Conservation (phyloP, 2,888 invertebrate species). For the Pegoplata infirma region DNA sequence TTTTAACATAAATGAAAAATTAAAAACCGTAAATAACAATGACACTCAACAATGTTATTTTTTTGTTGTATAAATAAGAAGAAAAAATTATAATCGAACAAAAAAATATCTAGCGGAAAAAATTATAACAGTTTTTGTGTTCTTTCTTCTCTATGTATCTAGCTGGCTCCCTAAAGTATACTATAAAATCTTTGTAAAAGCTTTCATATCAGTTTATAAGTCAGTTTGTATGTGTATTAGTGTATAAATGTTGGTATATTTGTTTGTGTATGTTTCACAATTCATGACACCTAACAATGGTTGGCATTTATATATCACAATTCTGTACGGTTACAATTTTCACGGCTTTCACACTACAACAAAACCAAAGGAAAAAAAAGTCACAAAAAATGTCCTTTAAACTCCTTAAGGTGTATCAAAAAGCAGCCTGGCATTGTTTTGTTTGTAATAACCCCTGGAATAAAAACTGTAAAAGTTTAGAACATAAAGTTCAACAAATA, state of each 20-base stretch:
- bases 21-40: slow-evolving; percentile 47
- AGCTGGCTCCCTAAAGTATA: slow-evolving; percentile 25
- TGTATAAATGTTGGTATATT: not conserved
- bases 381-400: not conserved
- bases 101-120: slow-evolving; percentile 4
- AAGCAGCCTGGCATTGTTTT: not conserved
- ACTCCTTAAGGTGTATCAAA: slow-evolving; percentile 29
- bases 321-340: slow-evolving; percentile 53
- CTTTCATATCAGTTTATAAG: not conserved
- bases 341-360: slow-evolving; percentile 44
- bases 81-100: not conserved
- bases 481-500: slow-evolving; percentile 25
- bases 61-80: not conserved
- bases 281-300: slow-evolving; percentile 39
- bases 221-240: slow-evolving; percentile 20
- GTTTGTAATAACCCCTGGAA: not conserved
- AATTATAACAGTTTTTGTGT: slow-evolving; percentile 16
- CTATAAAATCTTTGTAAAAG: slow-evolving; percentile 20
- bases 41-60: slow-evolving; percentile 38
- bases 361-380: slow-evolving; percentile 17
- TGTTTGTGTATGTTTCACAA: slow-evolving; percentile 1
- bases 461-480: slow-evolving; percentile 2
- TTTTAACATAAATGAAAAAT: slow-evolving; percentile 27
- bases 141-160: not conserved
- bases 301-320: slow-evolving; percentile 36